Percentiles rank a stretch among this genome's conserved stretches.
phyloP scores from a whole-genome alignment of 2,888 invertebrate species.

The Pseudococcus jackbeardsleyi region DNA sequence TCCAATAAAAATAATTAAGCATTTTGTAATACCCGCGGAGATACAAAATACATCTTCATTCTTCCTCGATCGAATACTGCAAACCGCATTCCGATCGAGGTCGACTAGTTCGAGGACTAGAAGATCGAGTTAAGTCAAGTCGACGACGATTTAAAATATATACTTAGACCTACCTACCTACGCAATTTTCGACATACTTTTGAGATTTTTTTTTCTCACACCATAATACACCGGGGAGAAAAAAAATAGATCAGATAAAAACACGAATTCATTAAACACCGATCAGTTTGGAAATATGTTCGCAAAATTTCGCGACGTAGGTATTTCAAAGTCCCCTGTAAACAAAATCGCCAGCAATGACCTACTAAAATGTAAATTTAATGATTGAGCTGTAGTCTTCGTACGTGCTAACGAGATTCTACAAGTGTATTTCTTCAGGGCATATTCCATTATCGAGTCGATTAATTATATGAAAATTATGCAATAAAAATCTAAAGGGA shows the following conservation, averaged over 20 bases:
- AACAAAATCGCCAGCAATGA: not conserved
- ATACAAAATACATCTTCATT: not conserved
- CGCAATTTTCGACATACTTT: not conserved
- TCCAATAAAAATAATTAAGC: too few species aligned
- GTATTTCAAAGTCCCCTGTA: not conserved
- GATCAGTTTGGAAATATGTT: not conserved
- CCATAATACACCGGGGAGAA: not conserved
- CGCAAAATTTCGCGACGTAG: not conserved
- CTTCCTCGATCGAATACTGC: not conserved
- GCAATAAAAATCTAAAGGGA: not conserved
- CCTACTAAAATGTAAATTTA: not conserved
- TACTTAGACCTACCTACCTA: not conserved
- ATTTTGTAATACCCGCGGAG: not conserved
- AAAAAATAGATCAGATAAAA: not conserved
- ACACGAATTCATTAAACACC: not conserved
- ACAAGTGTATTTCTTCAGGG: not conserved
- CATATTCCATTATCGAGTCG: not conserved
- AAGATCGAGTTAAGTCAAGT: not conserved
- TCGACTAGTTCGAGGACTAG: not conserved
- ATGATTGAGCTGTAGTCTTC: not conserved
- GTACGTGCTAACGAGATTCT: not conserved
- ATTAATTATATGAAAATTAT: not conserved
- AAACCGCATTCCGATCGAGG: conserved; percentile 12
- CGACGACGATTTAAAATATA: not conserved
- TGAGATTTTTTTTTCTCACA: not conserved